Evolutionary conservation across 2,113 vertebrate genomes (phyloP), one percentile per base, ranked within the genome.

Genomic region (Python bivittatus): DNA sequence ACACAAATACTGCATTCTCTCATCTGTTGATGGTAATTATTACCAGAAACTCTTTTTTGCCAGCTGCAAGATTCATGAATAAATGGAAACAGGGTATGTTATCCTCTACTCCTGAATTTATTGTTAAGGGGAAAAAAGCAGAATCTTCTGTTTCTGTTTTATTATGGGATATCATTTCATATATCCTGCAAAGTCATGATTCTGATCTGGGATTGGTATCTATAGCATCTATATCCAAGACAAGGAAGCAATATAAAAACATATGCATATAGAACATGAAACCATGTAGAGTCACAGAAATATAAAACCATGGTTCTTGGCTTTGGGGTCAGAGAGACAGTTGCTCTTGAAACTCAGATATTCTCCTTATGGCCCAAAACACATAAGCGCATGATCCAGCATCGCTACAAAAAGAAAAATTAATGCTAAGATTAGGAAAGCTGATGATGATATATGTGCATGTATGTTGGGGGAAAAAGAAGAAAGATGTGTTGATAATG

Each of bases 1-100:
- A 61, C 42, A 38, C 56, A 90, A 42, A 96, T 95, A 94, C 54
- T n/a, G 68, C 91, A 95, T 92, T 95, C 94, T 95, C 96, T 98
- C 97, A 97, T 98, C 97, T 98, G 97, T 97, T 98, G 96, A 89
- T 0, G 60, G 96, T 97, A 98, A 98, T 98, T 98, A 96, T 96
- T 98, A 97, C 96, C 97, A 98, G 98, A 97, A 96, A 91, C 17
- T 13, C 92, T 96, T 94, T 90, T 95, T 91, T 96, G 96, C 97
- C 97, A 98, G 97, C 97, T 98, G 97, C 96, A 97, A 95, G 96
- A 97, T 97, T 98, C 97, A 97, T 94, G 97, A 96, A 96, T 97
- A 98, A 97, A 97, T 97, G 96, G 96, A 97, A 95, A 95, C 6
- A 8, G 56, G 95, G 96, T 96, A 92, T 93, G 94, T 97, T 97